These are phyloP conservation scores for Romanomermis culicivorax DNA, from an alignment of 2,888 invertebrate genomes.

Conservation along the genomic window DNA sequence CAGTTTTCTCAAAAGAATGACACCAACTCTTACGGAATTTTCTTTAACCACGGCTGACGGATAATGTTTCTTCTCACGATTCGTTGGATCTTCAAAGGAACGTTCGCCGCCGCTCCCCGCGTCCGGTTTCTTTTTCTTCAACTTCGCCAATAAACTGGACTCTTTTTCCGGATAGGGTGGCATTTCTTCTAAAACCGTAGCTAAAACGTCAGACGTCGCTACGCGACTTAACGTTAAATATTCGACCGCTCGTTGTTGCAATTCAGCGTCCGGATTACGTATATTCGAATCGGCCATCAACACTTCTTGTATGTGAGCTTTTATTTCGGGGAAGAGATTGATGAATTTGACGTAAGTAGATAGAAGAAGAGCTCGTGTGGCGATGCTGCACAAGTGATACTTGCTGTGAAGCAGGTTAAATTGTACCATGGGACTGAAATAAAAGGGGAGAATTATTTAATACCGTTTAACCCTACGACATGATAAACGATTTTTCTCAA, in stretches of 20 bases:
- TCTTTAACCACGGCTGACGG: conserved; percentile 9
- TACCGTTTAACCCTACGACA: neutral
- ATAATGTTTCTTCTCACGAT: neutral
- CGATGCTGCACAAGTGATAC: conserved; percentile 87
- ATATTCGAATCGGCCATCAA: conserved; percentile 59
- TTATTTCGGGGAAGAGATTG: conserved; percentile 95
- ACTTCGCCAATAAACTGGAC: conserved; percentile 47
- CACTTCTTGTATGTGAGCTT: conserved; percentile 78
- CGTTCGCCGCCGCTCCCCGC: conserved; percentile 14
- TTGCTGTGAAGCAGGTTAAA: conserved; percentile 95
- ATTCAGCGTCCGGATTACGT: conserved; percentile 86
- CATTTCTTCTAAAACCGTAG: conserved; percentile 97
- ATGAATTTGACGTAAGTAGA: conserved; percentile 98
- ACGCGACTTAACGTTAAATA: conserved; percentile 86
- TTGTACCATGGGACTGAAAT: conserved; percentile 67
- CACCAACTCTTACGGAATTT: neutral
- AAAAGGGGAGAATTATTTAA: neutral
- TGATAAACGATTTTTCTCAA: too few species aligned
- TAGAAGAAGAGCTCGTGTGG: conserved; percentile 78
- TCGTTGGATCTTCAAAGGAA: neutral
- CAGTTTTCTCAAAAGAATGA: too few species aligned
- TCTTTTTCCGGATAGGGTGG: conserved; percentile 93
- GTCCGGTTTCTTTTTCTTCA: conserved; percentile 72
- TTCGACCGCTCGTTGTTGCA: conserved; percentile 93
- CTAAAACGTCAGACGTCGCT: conserved; percentile 84